These are phyloP conservation scores for Mylabris sibirica DNA, from an alignment of 2,888 invertebrate species.

Conservation along the genomic window DNA sequence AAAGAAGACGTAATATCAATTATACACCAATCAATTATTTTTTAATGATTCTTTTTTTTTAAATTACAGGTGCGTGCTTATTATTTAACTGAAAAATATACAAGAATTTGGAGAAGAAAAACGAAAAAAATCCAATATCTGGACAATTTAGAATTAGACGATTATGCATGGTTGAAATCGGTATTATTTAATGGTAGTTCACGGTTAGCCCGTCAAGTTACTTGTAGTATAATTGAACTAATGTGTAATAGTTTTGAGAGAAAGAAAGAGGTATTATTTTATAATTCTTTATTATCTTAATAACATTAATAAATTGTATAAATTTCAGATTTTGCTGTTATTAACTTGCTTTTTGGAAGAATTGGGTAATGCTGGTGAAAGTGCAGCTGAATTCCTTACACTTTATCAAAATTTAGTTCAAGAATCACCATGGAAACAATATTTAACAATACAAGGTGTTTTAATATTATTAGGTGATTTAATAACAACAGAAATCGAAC, in stretches of 20 bases:
- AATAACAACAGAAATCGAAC: slow-evolving; percentile 87
- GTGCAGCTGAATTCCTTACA: slow-evolving; percentile 88
- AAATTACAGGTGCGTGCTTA: slow-evolving; percentile 53
- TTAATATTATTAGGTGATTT: slow-evolving; percentile 84
- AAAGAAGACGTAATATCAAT: slow-evolving; percentile 48
- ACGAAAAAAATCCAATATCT: slow-evolving; percentile 51
- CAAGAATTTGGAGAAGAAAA: slow-evolving; percentile 69
- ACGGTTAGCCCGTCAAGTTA: slow-evolving; percentile 85
- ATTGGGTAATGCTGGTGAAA: slow-evolving; percentile 87
- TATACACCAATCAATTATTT: slow-evolving; percentile 19
- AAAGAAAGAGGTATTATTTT: slow-evolving; percentile 64
- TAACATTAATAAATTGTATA: not conserved
- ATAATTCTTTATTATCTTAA: not conserved
- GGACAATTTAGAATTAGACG: slow-evolving; percentile 69
- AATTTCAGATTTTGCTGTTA: slow-evolving; percentile 76
- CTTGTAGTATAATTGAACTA: slow-evolving; percentile 87
- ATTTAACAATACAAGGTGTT: slow-evolving; percentile 87
- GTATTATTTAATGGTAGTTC: slow-evolving; percentile 93
- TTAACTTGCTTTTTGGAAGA: slow-evolving; percentile 89
- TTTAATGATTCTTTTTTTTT: slow-evolving; percentile 20
- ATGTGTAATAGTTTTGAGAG: slow-evolving; percentile 75
- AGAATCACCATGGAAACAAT: slow-evolving; percentile 92
- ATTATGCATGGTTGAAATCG: slow-evolving; percentile 87
- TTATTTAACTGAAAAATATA: slow-evolving; percentile 80
- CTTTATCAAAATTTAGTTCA: slow-evolving; percentile 86